Base-by-base conservation (phyloP, 2,113 vertebrate genomes). In the Heterocephalus glaber region DNA sequence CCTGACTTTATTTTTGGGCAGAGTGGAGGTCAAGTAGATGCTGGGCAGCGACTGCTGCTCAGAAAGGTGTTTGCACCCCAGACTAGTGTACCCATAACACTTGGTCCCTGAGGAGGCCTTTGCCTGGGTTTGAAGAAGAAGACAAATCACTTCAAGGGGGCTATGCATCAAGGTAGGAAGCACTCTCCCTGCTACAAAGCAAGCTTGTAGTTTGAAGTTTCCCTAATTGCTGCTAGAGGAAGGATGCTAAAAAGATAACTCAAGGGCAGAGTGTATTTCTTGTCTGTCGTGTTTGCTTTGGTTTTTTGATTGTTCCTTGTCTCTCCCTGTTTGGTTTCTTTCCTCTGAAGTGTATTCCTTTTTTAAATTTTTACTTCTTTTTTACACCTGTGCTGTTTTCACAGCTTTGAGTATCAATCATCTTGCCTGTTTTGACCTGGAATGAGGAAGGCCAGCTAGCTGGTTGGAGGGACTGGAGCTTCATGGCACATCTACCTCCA, bases 191-290 rank as follows among this genome's bases (percentile, higher is more conserved):
- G 58, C 77, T 83, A 16, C 94, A 82, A 58, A 96, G 95, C 87
- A 4, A 5, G 88, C 66, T 54, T 52, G 47, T 52, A 60, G 89
- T 91, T 81, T 91, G 68, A 77, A 93, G 83, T 81, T 88, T 47
- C 83, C 70, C 60, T 93, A 92, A 92, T 89, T 96, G 86, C 58
- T 82, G 0, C 94, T 84, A 87, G 60, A 93, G 81, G 68, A 93
- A 91, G 63, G 65, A 74, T 63, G 86, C 86, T 85, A 5, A 63
- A 44, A 85, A 95, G 92, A 77, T 83, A 86, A 63, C 77, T 90
- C 33, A 0, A 30, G 76, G 86, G 49, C 68, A 49, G 77, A 74
- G 76, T 52, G 7, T 81, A 2, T 58, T 87, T 96, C 86, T 86
- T 72, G 74, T 56, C 74, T 76, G 14, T 86, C 3, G 0, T 76